These are phyloP conservation scores for Drosophila imparisetae DNA, from an alignment of 2,888 invertebrate genomes.

Conservation along the genomic window DNA sequence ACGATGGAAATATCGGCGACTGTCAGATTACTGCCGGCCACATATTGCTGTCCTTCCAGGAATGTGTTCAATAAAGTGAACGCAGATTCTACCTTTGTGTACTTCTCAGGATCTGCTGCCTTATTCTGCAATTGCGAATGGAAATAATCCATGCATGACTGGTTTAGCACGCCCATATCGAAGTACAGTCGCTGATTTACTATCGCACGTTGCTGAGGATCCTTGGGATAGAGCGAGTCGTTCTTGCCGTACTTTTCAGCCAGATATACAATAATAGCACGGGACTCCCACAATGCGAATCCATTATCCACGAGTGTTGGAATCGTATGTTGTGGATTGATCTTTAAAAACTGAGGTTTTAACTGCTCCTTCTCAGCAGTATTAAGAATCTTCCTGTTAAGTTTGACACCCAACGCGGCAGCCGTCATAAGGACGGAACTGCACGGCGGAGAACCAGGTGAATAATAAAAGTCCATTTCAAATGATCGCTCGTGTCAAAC, in stretches of 20 bases:
- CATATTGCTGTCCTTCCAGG: constrained; percentile 89
- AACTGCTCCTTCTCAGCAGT: constrained; percentile 87
- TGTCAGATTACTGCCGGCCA: constrained; percentile 89
- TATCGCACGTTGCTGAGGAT: constrained; percentile 89
- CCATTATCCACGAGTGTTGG: constrained; percentile 94
- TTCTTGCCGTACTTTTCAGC: constrained; percentile 92
- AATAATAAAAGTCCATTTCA: constrained; percentile 87
- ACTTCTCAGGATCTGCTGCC: constrained; percentile 88
- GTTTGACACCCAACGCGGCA: constrained; percentile 88
- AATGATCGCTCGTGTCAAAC: not conserved
- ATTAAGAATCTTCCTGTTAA: constrained; percentile 87
- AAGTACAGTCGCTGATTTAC: constrained; percentile 93
- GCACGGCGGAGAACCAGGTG: constrained; percentile 87
- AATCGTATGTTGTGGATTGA: constrained; percentile 93
- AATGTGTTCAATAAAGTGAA: constrained; percentile 89
- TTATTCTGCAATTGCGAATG: constrained; percentile 87
- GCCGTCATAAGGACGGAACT: constrained; percentile 87
- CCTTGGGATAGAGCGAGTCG: constrained; percentile 90
- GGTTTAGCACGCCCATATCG: constrained; percentile 90
- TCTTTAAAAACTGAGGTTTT: constrained; percentile 88
- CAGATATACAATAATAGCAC: constrained; percentile 92
- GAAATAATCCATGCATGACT: constrained; percentile 88
- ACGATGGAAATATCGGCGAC: constrained; percentile 91
- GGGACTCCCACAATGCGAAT: constrained; percentile 92
- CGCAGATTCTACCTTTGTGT: constrained; percentile 88